Base-by-base conservation (phyloP, 2,888 invertebrate genomes). In the Callosobruchus maculatus region DNA sequence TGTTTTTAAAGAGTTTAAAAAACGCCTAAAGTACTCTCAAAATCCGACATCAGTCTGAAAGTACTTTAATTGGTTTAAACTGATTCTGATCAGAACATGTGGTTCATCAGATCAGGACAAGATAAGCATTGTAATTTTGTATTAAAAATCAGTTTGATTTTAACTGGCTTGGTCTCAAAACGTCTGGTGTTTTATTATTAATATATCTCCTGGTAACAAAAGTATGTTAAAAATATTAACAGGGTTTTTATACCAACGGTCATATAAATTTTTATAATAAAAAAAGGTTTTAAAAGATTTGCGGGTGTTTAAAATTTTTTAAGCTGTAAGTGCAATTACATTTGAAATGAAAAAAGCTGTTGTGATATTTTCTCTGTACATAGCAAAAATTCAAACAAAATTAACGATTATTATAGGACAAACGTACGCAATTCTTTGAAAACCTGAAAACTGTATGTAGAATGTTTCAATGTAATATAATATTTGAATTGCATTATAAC, bases 401-500 rank as follows among this genome's bases (percentile, higher is more conserved):
- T 79, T 78, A 77, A 76, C 71, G 78, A 21, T 68, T 68, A 74
- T 68, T 68, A 68, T 21, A 68, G 68, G 68, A 21, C 49, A 13
- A 49, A 72, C 75, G 78, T 80, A 78, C 80, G 79, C 80, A 83
- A 82, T 81, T 82, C 81, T 84, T 82, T 80, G 80, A 73, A 82
- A 81, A 81, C 80, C 81, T 81, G 13, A 78, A 81, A 80, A 82
- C 80, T 80, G 83, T 83, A 82, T 78, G 84, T 82, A 78, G 78
- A 74, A 83, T 84, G 84, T 84, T 85, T 85, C 83, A 83, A 84
- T 86, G 86, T 86, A 86, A 85, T 85, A 85, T 85, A 85, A 80
- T 83, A 83, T 83, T 83, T 85, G 83, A 84, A 30, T 68, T 67
- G 20, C 20, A 71, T 71, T 71, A 70, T 20, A 74, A 66, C 18